Percentiles rank a stretch among this genome's conserved stretches.
Conservation (phyloP, 1,140 invertebrate species). For the Drosophila repleta region DNA sequence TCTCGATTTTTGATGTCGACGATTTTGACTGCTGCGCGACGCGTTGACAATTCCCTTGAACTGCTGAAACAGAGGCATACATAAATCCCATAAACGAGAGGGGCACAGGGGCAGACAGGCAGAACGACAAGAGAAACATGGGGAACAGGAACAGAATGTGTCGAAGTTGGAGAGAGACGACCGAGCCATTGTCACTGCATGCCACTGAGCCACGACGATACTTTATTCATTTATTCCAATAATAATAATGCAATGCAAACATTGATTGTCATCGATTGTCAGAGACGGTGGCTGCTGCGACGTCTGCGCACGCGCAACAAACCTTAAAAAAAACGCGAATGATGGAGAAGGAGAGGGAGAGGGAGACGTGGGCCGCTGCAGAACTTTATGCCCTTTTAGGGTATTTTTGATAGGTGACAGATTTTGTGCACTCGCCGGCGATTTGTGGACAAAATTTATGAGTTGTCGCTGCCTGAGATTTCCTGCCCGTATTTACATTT, state of each 20-base stretch:
- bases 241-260: conserved; percentile 84
- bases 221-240: conserved; percentile 84
- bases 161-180: conserved; percentile 11
- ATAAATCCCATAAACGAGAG: conserved; percentile 55
- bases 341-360: not conserved
- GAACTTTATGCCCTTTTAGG: conserved; percentile 79
- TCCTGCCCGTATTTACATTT: conserved; percentile 66
- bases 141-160: conserved; percentile 59
- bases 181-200: conserved; percentile 77
- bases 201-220: conserved; percentile 67
- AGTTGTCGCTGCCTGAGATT: conserved; percentile 64
- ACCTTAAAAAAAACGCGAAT: conserved; percentile 12
- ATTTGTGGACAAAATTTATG: conserved; percentile 79
- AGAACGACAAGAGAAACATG: conserved; percentile 14
- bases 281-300: conserved; percentile 39
- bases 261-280: conserved; percentile 83
- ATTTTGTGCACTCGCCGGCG: conserved; percentile 68
- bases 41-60: conserved; percentile 79
- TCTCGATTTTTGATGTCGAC: conserved; percentile 79
- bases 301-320: conserved; percentile 68
- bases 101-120: not conserved
- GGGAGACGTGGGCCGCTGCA: not conserved
- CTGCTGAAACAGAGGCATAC: conserved; percentile 48
- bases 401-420: conserved; percentile 83
- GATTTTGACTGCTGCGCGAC: conserved; percentile 72